Evolutionary conservation across 1,140 invertebrate species (phyloP).

Genomic region (Brachionus koreanus): DNA sequence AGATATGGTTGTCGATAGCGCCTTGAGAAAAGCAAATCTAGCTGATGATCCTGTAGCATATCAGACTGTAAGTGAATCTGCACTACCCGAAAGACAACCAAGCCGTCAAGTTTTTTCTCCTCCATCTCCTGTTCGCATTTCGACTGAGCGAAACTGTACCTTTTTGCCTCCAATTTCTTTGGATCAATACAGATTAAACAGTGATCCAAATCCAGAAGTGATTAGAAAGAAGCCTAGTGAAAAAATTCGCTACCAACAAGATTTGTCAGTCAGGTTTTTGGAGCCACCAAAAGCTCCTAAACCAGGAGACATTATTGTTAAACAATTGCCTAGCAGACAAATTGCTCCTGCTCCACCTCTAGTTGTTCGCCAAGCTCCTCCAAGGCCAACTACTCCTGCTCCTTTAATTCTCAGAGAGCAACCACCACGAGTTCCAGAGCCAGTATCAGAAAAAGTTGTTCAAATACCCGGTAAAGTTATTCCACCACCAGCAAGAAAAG

Average conservation of each 20-base stretch:
- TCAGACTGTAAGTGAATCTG: neutral
- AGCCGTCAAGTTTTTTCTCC: neutral
- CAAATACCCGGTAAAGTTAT: conserved; percentile 11
- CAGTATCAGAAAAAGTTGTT: neutral
- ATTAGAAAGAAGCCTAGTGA: conserved; percentile 19
- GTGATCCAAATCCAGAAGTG: conserved; percentile 37
- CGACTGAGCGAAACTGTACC: neutral
- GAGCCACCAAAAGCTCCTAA: conserved; percentile 19
- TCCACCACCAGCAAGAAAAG: conserved; percentile 31
- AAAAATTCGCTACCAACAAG: conserved; percentile 12
- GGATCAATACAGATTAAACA: conserved; percentile 38
- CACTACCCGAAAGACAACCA: neutral
- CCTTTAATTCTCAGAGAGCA: conserved; percentile 1
- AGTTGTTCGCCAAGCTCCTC: conserved; percentile 30
- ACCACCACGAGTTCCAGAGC: conserved; percentile 7
- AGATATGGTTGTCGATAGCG: neutral
- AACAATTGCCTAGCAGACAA: conserved; percentile 2
- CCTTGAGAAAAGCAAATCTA: neutral
- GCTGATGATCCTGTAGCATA: conserved; percentile 14
- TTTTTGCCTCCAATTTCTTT: conserved; percentile 8
- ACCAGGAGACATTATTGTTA: conserved; percentile 20
- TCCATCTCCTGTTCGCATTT: neutral
- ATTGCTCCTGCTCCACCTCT: conserved; percentile 39
- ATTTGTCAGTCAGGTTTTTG: conserved; percentile 18
- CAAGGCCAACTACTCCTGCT: neutral